Evolutionary conservation across 1,140 invertebrate genomes (phyloP).

Genomic region (Nixonia krombeini): DNA sequence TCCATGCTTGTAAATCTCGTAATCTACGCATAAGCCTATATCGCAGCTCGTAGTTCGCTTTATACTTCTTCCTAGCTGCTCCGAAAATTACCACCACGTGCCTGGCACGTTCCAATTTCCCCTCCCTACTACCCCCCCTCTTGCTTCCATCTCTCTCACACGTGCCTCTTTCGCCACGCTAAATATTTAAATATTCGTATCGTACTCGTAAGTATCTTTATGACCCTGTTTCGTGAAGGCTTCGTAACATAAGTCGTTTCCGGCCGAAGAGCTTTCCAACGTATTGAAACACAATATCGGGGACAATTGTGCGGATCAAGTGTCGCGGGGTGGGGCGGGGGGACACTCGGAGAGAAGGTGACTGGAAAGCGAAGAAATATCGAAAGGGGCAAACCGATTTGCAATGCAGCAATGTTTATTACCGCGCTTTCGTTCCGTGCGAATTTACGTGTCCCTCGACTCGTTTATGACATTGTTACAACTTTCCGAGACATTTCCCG

Average conservation of each 20-base stretch:
- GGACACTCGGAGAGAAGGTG: slow-evolving; percentile 29
- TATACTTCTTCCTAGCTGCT: not conserved
- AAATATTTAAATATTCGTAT: slow-evolving; percentile 67
- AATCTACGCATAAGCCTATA: slow-evolving; percentile 15
- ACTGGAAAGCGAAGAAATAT: slow-evolving; percentile 20
- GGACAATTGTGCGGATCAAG: not conserved
- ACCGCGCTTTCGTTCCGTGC: too few species aligned
- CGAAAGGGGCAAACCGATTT: not conserved
- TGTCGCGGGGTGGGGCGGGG: slow-evolving; percentile 16
- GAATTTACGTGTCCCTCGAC: too few species aligned
- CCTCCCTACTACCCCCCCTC: slow-evolving; percentile 39
- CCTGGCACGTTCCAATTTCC: slow-evolving; percentile 17
- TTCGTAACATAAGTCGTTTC: slow-evolving; percentile 67
- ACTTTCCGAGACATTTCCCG: too few species aligned
- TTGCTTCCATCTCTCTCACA: slow-evolving; percentile 36
- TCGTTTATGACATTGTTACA: too few species aligned
- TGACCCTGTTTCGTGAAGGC: slow-evolving; percentile 71
- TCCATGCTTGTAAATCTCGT: slow-evolving; percentile 17
- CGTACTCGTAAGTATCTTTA: slow-evolving; percentile 67
- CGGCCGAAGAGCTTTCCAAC: slow-evolving; percentile 51
- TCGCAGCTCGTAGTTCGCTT: slow-evolving; percentile 1
- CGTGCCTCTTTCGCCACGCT: slow-evolving; percentile 47
- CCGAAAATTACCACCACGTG: not conserved
- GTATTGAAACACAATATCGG: not conserved
- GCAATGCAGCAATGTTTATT: too few species aligned